These are phyloP conservation scores for Macroramphosus scolopax DNA, from an alignment of 2,797 vertebrate species.

Conservation along the genomic window DNA sequence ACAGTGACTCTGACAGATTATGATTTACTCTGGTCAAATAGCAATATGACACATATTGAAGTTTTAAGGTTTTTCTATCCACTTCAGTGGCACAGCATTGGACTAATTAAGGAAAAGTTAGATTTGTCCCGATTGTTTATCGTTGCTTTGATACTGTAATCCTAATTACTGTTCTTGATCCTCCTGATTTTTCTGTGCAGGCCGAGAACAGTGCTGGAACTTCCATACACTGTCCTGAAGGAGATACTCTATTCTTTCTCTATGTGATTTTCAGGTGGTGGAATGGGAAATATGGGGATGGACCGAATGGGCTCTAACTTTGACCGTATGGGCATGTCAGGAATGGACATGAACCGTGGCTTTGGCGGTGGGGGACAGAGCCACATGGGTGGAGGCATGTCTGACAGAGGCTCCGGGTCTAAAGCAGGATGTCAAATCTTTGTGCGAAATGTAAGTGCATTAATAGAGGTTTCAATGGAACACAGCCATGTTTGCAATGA, in stretches of 20 bases:
- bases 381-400: constrained; percentile 86
- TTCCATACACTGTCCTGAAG: background rate
- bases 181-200: background rate
- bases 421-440: constrained; percentile 98
- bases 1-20: no score
- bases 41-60: no score
- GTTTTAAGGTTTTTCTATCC: no score
- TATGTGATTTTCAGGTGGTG: constrained; percentile 76
- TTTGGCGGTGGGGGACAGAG: constrained; percentile 81
- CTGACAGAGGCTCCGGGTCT: constrained; percentile 84
- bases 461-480: no score
- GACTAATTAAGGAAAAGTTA: no score
- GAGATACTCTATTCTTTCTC: background rate
- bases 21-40: no score
- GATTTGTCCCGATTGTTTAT: no score
- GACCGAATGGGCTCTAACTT: constrained; percentile 91
- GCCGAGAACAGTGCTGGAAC: background rate
- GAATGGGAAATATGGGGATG: constrained; percentile 90
- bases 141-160: no score
- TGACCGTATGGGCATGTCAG: constrained; percentile 88
- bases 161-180: no score
- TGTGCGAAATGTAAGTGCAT: constrained; percentile 91
- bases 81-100: no score
- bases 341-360: constrained; percentile 89
- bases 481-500: no score